Conservation (phyloP, 2,888 invertebrate genomes). For the Hirtodrosophila histrioides region DNA sequence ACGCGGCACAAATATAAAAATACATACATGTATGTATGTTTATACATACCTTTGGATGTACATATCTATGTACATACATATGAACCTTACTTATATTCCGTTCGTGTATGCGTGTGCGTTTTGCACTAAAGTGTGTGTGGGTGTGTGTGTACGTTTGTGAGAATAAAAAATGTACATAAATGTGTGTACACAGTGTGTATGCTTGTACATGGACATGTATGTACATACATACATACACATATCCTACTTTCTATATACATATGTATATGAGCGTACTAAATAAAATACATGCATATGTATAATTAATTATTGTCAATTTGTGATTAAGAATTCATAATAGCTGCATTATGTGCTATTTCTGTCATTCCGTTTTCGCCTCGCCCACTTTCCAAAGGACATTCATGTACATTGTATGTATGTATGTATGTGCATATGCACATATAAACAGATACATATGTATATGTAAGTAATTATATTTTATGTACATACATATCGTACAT, state of each 20-base stretch:
- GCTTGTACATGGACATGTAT: slow-evolving; percentile 11
- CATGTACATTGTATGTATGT: neutral
- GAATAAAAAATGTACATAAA: slow-evolving; percentile 5
- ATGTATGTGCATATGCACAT: neutral
- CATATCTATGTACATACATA: too few relatives aligned
- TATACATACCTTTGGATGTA: slow-evolving; percentile 14
- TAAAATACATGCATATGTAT: too few relatives aligned
- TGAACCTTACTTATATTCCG: neutral
- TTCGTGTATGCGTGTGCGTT: neutral
- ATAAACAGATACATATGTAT: too few relatives aligned
- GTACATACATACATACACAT: slow-evolving; percentile 6
- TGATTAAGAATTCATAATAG: too few relatives aligned
- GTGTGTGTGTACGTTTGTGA: slow-evolving; percentile 2
- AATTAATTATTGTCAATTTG: too few relatives aligned
- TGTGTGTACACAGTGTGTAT: neutral
- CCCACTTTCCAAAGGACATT: slow-evolving; percentile 13
- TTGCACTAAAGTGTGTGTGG: neutral
- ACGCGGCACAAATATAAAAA: slow-evolving; percentile 2
- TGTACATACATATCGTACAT: neutral
- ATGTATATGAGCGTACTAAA: neutral
- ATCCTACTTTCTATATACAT: neutral
- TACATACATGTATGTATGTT: slow-evolving; percentile 7
- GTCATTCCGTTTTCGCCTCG: slow-evolving; percentile 3
- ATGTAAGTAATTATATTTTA: neutral
- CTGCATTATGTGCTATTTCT: too few relatives aligned